Evolutionary conservation across 2,888 invertebrate genomes (phyloP).

Genomic region (Helicoverpa assulta): DNA sequence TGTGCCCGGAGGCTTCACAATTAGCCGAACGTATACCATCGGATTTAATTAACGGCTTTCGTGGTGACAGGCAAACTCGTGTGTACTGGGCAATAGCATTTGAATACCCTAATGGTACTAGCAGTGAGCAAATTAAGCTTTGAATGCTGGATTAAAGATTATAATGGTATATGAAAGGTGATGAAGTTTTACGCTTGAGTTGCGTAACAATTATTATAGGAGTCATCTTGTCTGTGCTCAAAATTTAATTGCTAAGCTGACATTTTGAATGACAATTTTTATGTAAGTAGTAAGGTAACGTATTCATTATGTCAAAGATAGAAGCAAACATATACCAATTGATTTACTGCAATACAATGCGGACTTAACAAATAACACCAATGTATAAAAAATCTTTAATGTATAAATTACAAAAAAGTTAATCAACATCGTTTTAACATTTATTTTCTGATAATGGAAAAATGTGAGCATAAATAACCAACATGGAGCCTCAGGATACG

Average conservation of each 20-base stretch:
- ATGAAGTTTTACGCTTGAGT: not conserved
- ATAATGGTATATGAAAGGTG: not conserved
- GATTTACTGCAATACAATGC: too few relatives aligned
- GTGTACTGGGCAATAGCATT: slow-evolving; percentile 26
- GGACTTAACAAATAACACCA: not conserved
- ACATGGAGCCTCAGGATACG: slow-evolving; percentile 20
- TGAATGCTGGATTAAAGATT: slow-evolving; percentile 10
- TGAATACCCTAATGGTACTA: slow-evolving; percentile 13
- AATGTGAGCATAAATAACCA: slow-evolving; percentile 18
- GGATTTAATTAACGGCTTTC: slow-evolving; percentile 45
- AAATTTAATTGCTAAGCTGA: not conserved
- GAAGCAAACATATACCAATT: too few relatives aligned
- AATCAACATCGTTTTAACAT: slow-evolving; percentile 19
- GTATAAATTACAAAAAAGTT: slow-evolving; percentile 18
- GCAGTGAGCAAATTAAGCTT: slow-evolving; percentile 18
- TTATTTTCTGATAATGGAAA: slow-evolving; percentile 21
- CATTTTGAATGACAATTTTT: not conserved
- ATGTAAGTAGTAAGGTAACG: too few relatives aligned
- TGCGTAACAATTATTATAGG: not conserved
- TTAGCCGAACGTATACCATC: slow-evolving; percentile 45
- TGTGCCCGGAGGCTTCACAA: slow-evolving; percentile 38
- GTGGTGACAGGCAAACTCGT: slow-evolving; percentile 28
- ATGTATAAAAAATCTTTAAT: not conserved
- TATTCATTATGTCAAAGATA: too few relatives aligned
- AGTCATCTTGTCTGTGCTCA: not conserved